A percentile compares a stretch with the other conserved stretches of the same genome.
These are phyloP conservation scores for Sporophila hypoxantha DNA, from an alignment of 2,113 vertebrate genomes.

Conservation along the genomic window DNA sequence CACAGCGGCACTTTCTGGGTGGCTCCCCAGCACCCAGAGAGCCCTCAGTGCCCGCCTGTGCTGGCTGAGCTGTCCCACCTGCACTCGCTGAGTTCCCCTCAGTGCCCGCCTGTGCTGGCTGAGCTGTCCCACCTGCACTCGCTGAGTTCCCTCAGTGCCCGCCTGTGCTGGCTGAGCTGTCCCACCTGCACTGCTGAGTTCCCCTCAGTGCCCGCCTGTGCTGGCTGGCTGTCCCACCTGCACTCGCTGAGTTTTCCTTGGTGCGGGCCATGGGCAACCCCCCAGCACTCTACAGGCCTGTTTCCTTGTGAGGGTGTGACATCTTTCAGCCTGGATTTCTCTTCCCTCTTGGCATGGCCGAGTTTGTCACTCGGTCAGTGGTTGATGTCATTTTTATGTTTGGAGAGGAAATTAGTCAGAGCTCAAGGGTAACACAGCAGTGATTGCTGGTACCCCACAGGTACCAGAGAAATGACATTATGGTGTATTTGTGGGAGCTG, in stretches of 20 bases:
- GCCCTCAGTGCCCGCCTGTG: neutral
- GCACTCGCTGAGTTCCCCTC: no score
- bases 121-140: neutral
- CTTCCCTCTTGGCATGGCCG: neutral
- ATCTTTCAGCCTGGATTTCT: neutral
- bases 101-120: neutral
- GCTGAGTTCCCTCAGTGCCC: neutral
- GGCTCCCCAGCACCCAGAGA: neutral
- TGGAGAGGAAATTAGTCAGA: conserved; percentile 17
- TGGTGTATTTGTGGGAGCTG: neutral
- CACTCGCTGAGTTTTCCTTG: neutral
- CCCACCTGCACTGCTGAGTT: no score
- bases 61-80: neutral
- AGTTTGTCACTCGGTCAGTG: neutral
- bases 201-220: neutral
- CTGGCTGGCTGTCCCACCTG: neutral
- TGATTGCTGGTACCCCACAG: neutral
- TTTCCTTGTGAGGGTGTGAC: neutral
- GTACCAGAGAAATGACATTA: neutral
- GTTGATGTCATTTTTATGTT: neutral
- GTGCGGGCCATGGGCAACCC: neutral
- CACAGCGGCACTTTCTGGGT: neutral
- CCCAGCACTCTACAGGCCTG: no score
- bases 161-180: neutral
- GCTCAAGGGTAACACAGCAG: neutral